These are phyloP conservation scores for Ctenodactylus gundi DNA, from an alignment of 2,113 vertebrate genomes.

Conservation along the genomic window DNA sequence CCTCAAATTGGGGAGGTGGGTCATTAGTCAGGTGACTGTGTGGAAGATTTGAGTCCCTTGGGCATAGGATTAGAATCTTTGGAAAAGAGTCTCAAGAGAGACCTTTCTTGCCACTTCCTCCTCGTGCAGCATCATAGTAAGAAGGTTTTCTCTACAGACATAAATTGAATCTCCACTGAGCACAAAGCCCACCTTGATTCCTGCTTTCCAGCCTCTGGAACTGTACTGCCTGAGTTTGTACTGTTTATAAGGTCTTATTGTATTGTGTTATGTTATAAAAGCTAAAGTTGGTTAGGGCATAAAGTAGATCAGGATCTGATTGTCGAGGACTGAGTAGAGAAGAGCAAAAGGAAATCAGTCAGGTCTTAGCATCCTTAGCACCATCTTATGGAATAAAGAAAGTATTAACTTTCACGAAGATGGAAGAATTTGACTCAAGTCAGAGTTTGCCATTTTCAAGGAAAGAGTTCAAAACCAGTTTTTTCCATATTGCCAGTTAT, in stretches of 20 bases:
- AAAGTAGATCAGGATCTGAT: background rate
- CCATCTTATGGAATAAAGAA: background rate
- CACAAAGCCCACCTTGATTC: background rate
- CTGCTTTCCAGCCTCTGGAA: background rate
- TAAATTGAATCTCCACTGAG: too few species aligned
- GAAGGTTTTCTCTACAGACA: background rate
- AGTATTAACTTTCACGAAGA: background rate
- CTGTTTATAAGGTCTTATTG: background rate
- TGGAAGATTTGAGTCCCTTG: background rate
- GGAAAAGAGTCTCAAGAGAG: background rate
- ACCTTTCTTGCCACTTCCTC: background rate
- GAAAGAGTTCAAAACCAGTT: background rate
- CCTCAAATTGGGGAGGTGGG: background rate
- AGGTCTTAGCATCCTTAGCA: background rate
- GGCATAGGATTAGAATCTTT: background rate
- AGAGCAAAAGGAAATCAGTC: background rate
- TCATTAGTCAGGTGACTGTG: background rate
- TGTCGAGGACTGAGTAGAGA: background rate
- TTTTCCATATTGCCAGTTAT: too few species aligned
- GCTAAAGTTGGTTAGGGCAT: background rate
- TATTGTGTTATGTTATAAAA: background rate
- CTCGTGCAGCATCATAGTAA: background rate
- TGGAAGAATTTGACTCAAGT: background rate
- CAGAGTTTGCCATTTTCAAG: background rate
- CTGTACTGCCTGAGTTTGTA: too few species aligned